These are phyloP conservation scores for Scrobipalpa costella DNA, from an alignment of 2,888 invertebrate genomes.

Conservation along the genomic window DNA sequence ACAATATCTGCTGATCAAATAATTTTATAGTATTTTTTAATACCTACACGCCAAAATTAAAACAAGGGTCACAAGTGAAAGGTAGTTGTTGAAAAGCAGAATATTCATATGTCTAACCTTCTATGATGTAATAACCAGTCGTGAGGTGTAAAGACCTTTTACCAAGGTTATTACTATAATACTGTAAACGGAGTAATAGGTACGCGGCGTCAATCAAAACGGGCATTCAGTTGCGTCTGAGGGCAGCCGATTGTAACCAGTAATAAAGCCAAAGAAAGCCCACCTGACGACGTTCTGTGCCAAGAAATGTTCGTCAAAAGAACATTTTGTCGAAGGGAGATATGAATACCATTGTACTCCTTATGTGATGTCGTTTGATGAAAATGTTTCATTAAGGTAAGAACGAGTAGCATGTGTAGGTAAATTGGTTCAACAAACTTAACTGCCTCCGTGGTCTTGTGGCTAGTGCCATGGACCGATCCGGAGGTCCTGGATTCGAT, in stretches of 20 bases:
- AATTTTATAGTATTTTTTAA: too few species aligned
- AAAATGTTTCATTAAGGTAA: constrained; percentile 11
- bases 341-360: constrained; percentile 17
- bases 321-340: not conserved
- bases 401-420: not conserved
- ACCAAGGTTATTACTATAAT: not conserved
- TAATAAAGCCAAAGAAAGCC: constrained; percentile 24
- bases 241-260: constrained; percentile 28
- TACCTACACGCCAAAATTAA: too few species aligned
- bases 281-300: constrained; percentile 25
- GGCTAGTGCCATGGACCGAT: too few species aligned
- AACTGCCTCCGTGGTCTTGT: too few species aligned
- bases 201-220: not conserved
- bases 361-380: constrained; percentile 24
- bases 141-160: not conserved
- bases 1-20: too few species aligned
- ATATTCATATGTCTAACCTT: too few species aligned
- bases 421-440: not conserved
- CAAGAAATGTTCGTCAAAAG: not conserved
- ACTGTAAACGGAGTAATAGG: not conserved
- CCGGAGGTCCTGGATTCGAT: too few species aligned
- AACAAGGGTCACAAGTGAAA: too few species aligned
- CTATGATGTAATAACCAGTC: not conserved
- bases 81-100: too few species aligned
- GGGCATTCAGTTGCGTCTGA: constrained; percentile 10